Conservation (phyloP, 2,797 vertebrate species). For the Aeoliscus strigatus region DNA sequence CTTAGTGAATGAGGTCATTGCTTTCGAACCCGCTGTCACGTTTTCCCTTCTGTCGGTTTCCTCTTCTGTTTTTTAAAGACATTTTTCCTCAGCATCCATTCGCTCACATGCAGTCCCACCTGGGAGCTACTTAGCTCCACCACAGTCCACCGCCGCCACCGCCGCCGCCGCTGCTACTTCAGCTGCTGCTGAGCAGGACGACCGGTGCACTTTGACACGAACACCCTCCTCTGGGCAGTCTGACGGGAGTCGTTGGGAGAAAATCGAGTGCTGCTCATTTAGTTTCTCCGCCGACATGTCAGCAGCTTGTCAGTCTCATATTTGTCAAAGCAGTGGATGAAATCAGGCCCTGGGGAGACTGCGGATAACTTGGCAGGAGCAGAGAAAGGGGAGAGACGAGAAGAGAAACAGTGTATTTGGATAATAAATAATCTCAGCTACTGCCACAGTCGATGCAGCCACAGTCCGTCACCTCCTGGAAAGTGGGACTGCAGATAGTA, state of each 20-base stretch:
- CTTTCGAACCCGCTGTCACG: constrained; percentile 35
- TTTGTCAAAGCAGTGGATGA: constrained; percentile 7
- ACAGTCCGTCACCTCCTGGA: constrained; percentile 36
- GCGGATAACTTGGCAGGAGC: constrained; percentile 10
- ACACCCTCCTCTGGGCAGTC: constrained; percentile 21
- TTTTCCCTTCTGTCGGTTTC: constrained; percentile 9
- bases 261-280: constrained; percentile 32
- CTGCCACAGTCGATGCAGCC: constrained; percentile 21
- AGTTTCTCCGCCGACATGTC: constrained; percentile 36
- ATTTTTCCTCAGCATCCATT: constrained; percentile 16
- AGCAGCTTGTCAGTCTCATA: constrained; percentile 30
- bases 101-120: constrained; percentile 26
- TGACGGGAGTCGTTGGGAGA: constrained; percentile 31
- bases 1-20: constrained; percentile 43
- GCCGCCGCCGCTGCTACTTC: too few relatives aligned
- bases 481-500: constrained; percentile 27
- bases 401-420: constrained; percentile 27
- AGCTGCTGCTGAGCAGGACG: constrained; percentile 7
- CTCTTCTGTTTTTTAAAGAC: constrained; percentile 19
- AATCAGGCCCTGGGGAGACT: constrained; percentile 21
- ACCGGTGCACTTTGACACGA: constrained; percentile 12
- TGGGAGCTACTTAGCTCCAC: constrained; percentile 28
- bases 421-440: constrained; percentile 35
- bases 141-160: constrained; percentile 15
- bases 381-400: constrained; percentile 12